Evolutionary conservation across 2,888 invertebrate genomes (phyloP).

Genomic region (Bombylius discolor): DNA sequence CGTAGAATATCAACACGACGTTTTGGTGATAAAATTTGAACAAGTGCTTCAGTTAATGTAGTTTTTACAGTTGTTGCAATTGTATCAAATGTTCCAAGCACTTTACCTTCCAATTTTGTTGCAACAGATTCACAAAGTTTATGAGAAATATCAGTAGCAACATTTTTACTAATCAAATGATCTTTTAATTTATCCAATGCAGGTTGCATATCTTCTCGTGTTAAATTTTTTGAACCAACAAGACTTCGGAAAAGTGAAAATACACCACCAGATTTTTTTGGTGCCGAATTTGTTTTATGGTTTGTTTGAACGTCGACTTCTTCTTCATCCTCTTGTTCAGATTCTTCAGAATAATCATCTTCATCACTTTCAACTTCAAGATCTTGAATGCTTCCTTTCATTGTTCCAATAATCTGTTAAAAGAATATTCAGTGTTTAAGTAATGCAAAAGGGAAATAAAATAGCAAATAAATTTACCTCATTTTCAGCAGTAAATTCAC

Average conservation of each 20-base stretch:
- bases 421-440: constrained; percentile 1
- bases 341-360: constrained; percentile 48
- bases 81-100: constrained; percentile 87
- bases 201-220: constrained; percentile 66
- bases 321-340: constrained; percentile 34
- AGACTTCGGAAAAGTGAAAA: constrained; percentile 77
- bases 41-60: constrained; percentile 80
- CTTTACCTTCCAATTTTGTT: constrained; percentile 77
- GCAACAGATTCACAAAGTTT: constrained; percentile 91
- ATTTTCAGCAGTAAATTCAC: constrained; percentile 49
- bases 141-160: constrained; percentile 87
- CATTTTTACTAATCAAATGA: constrained; percentile 93
- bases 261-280: constrained; percentile 50
- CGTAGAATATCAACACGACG: constrained; percentile 91
- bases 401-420: constrained; percentile 61
- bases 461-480: constrained; percentile 38
- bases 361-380: constrained; percentile 66
- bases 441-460: neutral
- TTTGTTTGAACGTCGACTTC: constrained; percentile 5
- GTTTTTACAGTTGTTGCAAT: constrained; percentile 77
- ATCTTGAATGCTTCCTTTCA: constrained; percentile 71
- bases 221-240: constrained; percentile 80
- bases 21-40: constrained; percentile 88
- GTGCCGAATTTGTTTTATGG: constrained; percentile 17
- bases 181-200: constrained; percentile 88